A percentile compares a stretch with the other conserved stretches of the same genome.
Conservation (phyloP, 2,113 vertebrate species). For the Melanotaenia duboulayi region DNA sequence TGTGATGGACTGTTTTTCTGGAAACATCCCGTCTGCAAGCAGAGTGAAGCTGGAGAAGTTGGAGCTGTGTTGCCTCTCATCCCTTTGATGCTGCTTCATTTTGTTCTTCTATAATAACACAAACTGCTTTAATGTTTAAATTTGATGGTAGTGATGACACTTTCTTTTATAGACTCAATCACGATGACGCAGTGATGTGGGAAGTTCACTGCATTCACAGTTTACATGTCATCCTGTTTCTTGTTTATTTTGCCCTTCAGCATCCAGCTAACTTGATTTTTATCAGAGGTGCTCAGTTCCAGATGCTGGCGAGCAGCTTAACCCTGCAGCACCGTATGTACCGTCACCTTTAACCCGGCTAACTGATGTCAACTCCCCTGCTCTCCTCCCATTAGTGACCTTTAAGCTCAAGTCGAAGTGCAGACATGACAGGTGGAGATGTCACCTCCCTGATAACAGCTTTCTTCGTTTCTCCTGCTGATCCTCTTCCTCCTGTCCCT, state of each 20-base stretch:
- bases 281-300: slow-evolving; percentile 6
- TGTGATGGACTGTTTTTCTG: too few relatives aligned
- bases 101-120: too few relatives aligned
- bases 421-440: slow-evolving; percentile 51
- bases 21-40: too few relatives aligned
- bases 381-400: slow-evolving; percentile 49
- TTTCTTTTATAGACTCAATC: too few relatives aligned
- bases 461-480: slow-evolving; percentile 35
- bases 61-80: too few relatives aligned
- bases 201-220: too few relatives aligned
- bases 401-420: slow-evolving; percentile 35
- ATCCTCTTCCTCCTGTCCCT: slow-evolving; percentile 44
- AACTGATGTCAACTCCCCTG: slow-evolving; percentile 26
- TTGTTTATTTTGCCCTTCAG: neutral
- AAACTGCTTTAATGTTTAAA: too few relatives aligned
- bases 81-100: too few relatives aligned
- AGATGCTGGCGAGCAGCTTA: slow-evolving; percentile 18
- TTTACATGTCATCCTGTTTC: neutral
- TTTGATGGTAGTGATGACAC: too few relatives aligned
- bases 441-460: slow-evolving; percentile 58
- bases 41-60: too few relatives aligned
- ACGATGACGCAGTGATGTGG: too few relatives aligned
- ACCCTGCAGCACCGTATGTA: neutral
- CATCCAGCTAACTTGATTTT: neutral
- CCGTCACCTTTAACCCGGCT: slow-evolving; percentile 14